Evolutionary conservation across 2,888 invertebrate species (phyloP), one percentile per base, ranked within the genome.

Genomic region (Harpagoxenus sublaevis): DNA sequence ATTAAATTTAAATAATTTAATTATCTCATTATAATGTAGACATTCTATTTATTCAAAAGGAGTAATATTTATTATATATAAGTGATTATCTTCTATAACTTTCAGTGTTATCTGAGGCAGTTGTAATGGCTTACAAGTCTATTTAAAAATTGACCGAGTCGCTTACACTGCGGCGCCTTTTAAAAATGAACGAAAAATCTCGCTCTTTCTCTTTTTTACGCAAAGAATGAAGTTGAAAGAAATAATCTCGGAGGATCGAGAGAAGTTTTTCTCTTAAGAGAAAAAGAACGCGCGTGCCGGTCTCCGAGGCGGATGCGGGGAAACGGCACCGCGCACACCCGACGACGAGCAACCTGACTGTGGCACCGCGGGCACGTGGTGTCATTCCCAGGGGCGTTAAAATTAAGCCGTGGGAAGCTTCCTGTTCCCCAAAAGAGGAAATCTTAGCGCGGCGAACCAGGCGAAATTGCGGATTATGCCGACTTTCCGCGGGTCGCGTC

Each of bases 401-500:
- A 90, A 91, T 91, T 92, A 92, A 92, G 91, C 89, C 87, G 78
- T 78, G 70, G 74, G 79, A 82, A 85, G 83, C 78, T 68, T 65
- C 82, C 63, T 39, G 85, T 79, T 68, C 66, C 75, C 85, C 60
- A 55, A 73, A 83, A 75, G 87, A 81, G 90, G 74, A 85, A 90
- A 92, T 92, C 91, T 92, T 89, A 89, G 86, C 84, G 84, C 84
- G 86, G 84, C 78, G 87, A 85, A 85, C 84, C 89, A 83, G 77
- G 71, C 85, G 87, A 91, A 93, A 92, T 92, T 93, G 91, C 88
- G 90, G 91, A 93, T 93, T 92, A 92, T 91, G 84, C 89, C 83
- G 88, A 89, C 84, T 86, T 88, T 85, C 88, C 82, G 65, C 39
- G 63, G 51, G 31, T 51, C 62, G 81, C 42, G 48, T 39, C 42